Conservation (phyloP, 2,888 invertebrate genomes). For the Bhutanitis thaidina region DNA sequence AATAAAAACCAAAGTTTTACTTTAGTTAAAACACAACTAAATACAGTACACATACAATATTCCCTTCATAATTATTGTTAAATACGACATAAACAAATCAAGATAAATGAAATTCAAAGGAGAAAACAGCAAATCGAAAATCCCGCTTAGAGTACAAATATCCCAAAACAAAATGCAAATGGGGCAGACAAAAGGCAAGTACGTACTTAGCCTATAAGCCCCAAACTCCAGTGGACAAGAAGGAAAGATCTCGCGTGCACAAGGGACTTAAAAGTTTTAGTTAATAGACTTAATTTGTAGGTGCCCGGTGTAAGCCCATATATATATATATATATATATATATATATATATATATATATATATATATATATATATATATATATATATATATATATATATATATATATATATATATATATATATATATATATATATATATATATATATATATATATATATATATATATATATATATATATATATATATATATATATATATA, state of each 20-base stretch:
- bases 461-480: too few species aligned
- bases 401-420: too few species aligned
- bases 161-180: slow-evolving; percentile 62
- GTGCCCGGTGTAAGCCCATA: slow-evolving; percentile 64
- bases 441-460: too few species aligned
- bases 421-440: too few species aligned
- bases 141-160: slow-evolving; percentile 52
- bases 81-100: slow-evolving; percentile 1
- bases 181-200: slow-evolving; percentile 56
- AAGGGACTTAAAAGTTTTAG: slow-evolving; percentile 76
- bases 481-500: too few species aligned
- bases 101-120: slow-evolving; percentile 9
- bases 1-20: too few species aligned
- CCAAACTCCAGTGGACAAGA: slow-evolving; percentile 69
- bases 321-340: too few species aligned
- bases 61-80: background rate
- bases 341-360: too few species aligned
- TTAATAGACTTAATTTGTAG: slow-evolving; percentile 79
- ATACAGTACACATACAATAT: too few species aligned
- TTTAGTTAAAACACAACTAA: too few species aligned
- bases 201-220: slow-evolving; percentile 74
- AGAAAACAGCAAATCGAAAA: slow-evolving; percentile 38
- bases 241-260: slow-evolving; percentile 71
- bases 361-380: too few species aligned
- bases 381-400: too few species aligned